Evolutionary conservation across 2,797 vertebrate species (phyloP).

Genomic region (Fistularia commersonii): DNA sequence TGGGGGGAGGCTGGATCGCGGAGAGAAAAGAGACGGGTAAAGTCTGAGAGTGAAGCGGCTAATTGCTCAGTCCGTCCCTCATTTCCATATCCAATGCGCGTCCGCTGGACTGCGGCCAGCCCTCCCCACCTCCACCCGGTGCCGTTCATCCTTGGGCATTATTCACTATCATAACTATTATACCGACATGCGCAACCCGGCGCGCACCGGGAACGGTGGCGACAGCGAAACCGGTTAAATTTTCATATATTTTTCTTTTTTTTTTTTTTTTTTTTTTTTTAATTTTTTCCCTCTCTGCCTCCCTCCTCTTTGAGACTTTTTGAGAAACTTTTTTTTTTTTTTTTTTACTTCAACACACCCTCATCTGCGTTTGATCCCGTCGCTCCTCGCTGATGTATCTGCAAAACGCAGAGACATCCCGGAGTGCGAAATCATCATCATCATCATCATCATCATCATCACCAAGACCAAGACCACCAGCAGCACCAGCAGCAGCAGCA

Average conservation of each 20-base stretch:
- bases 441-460: constrained; percentile 43
- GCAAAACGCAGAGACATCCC: constrained; percentile 82
- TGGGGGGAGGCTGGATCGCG: constrained; percentile 62
- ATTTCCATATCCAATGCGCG: constrained; percentile 94
- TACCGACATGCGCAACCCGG: constrained; percentile 91
- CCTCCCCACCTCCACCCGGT: constrained; percentile 83
- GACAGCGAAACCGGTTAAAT: constrained; percentile 74
- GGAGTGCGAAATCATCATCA: constrained; percentile 72
- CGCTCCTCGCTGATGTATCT: constrained; percentile 86
- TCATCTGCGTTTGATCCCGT: constrained; percentile 65
- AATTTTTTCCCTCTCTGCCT: too few relatives aligned
- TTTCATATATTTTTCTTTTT: constrained; percentile 33
- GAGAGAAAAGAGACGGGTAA: constrained; percentile 78
- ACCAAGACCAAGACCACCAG: constrained; percentile 50
- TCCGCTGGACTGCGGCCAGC: constrained; percentile 94
- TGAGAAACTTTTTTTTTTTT: constrained; percentile 67
- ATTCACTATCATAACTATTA: constrained; percentile 97
- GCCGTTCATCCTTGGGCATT: constrained; percentile 93
- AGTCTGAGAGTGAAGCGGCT: constrained; percentile 84
- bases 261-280: neutral
- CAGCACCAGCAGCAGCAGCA: constrained; percentile 28
- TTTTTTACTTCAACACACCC: too few relatives aligned
- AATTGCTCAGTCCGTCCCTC: constrained; percentile 93
- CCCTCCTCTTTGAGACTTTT: constrained; percentile 71
- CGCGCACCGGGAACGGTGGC: constrained; percentile 59